phyloP scores from a whole-genome alignment of 2,888 invertebrate species.

The Lithodes maja region DNA sequence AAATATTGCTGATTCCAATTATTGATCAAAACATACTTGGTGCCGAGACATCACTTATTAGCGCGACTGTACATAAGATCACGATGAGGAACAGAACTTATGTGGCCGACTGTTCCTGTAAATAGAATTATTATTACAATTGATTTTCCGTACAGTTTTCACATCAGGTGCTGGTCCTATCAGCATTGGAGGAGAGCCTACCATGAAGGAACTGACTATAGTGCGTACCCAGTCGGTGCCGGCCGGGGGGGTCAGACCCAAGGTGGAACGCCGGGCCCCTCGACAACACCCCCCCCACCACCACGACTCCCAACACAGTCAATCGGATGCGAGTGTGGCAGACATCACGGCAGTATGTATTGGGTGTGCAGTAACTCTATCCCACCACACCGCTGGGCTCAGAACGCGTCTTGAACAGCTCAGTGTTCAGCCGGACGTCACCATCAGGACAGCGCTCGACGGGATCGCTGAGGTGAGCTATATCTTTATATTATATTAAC shows the following conservation, averaged over 20 bases:
- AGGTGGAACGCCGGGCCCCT: not conserved
- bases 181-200: constrained; percentile 5
- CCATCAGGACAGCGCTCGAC: constrained; percentile 48
- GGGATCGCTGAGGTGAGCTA: constrained; percentile 48
- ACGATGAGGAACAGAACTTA: no score
- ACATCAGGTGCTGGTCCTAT: no score
- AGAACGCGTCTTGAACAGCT: constrained; percentile 50
- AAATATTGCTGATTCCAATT: no score
- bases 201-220: constrained; percentile 57
- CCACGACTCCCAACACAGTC: constrained; percentile 44
- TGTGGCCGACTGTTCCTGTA: no score
- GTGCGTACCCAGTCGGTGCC: constrained; percentile 57
- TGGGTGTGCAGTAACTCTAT: constrained; percentile 50
- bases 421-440: constrained; percentile 52
- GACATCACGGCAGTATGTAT: constrained; percentile 33
- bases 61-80: no score
- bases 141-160: not conserved
- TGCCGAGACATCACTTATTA: no score
- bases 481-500: no score
- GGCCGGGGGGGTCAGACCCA: not conserved
- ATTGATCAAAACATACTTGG: no score
- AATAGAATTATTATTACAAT: not conserved
- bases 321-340: constrained; percentile 49
- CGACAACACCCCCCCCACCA: constrained; percentile 51
- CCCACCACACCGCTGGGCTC: constrained; percentile 52